Conservation (phyloP, 2,888 invertebrate species). For the Gastrophysa polygoni region DNA sequence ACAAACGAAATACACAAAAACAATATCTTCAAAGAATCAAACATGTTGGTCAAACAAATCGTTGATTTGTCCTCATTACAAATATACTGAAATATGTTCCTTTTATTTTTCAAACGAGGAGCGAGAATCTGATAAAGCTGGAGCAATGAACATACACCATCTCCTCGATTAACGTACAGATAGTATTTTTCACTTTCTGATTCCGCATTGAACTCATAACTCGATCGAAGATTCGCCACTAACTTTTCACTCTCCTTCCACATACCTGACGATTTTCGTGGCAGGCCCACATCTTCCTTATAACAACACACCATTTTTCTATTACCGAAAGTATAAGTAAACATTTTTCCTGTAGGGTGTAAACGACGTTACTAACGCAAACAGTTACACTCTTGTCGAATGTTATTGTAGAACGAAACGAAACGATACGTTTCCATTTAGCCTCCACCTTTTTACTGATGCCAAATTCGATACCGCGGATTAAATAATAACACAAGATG, state of each 20-base stretch:
- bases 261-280: background rate
- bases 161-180: no score
- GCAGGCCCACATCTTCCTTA: slow-evolving; percentile 48
- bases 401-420: slow-evolving; percentile 46
- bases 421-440: slow-evolving; percentile 40
- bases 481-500: slow-evolving; percentile 38
- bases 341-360: slow-evolving; percentile 52
- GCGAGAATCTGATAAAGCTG: no score
- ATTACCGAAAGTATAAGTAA: slow-evolving; percentile 58
- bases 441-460: slow-evolving; percentile 33
- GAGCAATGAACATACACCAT: no score
- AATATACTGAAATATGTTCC: no score
- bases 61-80: background rate
- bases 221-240: no score
- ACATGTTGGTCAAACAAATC: no score
- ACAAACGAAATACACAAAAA: no score
- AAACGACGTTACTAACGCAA: slow-evolving; percentile 53
- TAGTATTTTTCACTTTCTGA: no score
- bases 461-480: slow-evolving; percentile 40
- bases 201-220: no score
- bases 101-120: no score
- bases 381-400: slow-evolving; percentile 49
- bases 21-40: no score
- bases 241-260: no score
- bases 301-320: slow-evolving; percentile 55